phyloP scores from a whole-genome alignment of 2,113 vertebrate genomes.

The Mesembrinibis cayennensis region DNA sequence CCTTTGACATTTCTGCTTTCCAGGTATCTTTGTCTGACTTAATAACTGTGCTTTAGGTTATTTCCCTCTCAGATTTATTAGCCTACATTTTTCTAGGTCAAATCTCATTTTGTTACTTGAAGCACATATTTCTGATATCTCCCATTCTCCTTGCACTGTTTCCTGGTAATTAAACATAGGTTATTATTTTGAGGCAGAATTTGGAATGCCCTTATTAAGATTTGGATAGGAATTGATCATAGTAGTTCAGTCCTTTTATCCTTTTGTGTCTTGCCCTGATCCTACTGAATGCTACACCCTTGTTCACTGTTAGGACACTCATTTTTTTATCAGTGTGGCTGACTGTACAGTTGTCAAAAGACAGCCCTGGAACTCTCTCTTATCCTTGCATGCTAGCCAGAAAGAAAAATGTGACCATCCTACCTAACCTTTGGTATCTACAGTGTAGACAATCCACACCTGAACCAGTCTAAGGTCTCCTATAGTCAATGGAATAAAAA shows the following conservation, averaged over 20 bases:
- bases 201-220: background rate
- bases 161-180: background rate
- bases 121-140: background rate
- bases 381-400: background rate
- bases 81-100: constrained; percentile 21
- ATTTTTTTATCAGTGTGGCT: background rate
- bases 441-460: background rate
- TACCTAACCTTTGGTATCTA: background rate
- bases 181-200: background rate
- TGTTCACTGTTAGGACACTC: background rate
- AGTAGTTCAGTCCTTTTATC: background rate
- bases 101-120: constrained; percentile 7
- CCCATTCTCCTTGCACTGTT: background rate
- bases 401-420: background rate
- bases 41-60: constrained; percentile 56
- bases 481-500: background rate
- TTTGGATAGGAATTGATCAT: background rate
- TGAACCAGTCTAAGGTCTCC: background rate
- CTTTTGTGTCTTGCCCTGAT: background rate
- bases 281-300: background rate
- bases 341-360: background rate
- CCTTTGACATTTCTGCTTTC: constrained; percentile 54
- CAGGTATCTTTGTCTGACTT: constrained; percentile 52
- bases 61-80: constrained; percentile 54
- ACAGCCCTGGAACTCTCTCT: background rate